phyloP scores from a whole-genome alignment of 2,113 vertebrate genomes.

The Hymenochirus boettgeri region DNA sequence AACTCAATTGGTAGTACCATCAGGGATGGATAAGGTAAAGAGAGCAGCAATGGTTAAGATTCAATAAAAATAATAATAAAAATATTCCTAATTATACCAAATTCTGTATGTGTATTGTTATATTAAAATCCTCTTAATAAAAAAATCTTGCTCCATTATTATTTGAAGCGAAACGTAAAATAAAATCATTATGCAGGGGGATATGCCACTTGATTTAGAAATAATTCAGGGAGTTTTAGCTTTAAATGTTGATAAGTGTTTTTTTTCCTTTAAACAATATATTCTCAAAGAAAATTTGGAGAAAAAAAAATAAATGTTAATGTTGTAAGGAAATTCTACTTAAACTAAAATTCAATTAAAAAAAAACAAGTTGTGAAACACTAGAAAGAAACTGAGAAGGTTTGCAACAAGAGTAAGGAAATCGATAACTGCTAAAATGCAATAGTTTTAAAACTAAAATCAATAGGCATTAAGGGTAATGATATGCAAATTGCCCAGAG shows the following conservation, averaged over 20 bases:
- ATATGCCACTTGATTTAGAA: no score
- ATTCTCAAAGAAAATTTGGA: not conserved
- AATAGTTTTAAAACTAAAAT: slow-evolving; percentile 44
- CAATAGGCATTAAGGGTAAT: slow-evolving; percentile 44
- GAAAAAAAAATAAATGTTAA: not conserved
- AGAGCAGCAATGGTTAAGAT: no score
- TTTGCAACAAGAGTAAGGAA: slow-evolving; percentile 33
- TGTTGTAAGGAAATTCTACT: slow-evolving; percentile 15
- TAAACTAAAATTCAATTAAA: slow-evolving; percentile 27
- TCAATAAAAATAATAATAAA: no score
- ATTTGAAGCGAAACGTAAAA: no score
- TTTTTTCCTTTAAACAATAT: not conserved
- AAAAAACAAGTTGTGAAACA: slow-evolving; percentile 38
- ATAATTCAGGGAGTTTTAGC: no score
- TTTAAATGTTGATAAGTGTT: not conserved
- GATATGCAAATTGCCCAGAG: slow-evolving; percentile 37
- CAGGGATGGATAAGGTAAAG: no score
- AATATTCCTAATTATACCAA: no score
- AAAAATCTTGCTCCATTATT: no score
- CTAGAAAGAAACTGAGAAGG: slow-evolving; percentile 33
- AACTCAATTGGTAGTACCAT: no score
- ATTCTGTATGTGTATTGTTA: no score
- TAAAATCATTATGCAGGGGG: no score
- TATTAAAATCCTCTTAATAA: no score
- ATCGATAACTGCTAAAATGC: slow-evolving; percentile 42